Evolutionary conservation across 2,797 vertebrate genomes (phyloP), one percentile per base, ranked within the genome.

Genomic region (Eulemur mongoz): DNA sequence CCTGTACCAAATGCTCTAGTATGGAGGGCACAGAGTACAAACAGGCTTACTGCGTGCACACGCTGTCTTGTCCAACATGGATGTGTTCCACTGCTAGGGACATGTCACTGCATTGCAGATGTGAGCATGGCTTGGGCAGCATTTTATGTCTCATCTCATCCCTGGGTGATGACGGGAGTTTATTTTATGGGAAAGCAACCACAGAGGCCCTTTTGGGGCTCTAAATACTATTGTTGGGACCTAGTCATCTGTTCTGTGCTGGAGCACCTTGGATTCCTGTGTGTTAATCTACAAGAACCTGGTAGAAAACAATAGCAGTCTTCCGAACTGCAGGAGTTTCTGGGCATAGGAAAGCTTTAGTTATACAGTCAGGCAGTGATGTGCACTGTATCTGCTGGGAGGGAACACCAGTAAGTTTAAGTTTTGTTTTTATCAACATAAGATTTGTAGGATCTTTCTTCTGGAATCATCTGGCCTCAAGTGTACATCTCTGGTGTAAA

Each of bases 391-490:
- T n/a, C 54, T 72, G 15, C 32, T 50, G n/a, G 13, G 32, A 80
- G 70, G 61, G 63, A 78, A 70, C 92, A 40, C 2, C 61, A 43
- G 4, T n/a, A 59, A 79, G 27, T 40, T 70, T 45, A 73, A 45
- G 35, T 75, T 89, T 89, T 85, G 61, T 85, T 93, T 87, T 95
- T 57, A 65, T 72, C 80, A 22, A 20, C 22, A 73, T 38, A 40
- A 11, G 73, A 35, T 92, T 76, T 27, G 22, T 45, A 40, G 67
- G 45, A 10, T 43, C 82, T 92, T 83, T 84, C 35, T 92, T 96
- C 75, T 76, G 85, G 67, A 94, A 70, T 65, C 63, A 35, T 67
- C 75, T 70, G 43, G 61, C 59, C 27, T 91, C 35, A 52, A 63
- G 54, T 8, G 40, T 25, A 38, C 38, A 75, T 89, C 43, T 81